Percentiles rank a stretch among this genome's conserved stretches.
Evolutionary conservation across 2,888 invertebrate genomes (phyloP).

Genomic region (Scaptomyza flava): DNA sequence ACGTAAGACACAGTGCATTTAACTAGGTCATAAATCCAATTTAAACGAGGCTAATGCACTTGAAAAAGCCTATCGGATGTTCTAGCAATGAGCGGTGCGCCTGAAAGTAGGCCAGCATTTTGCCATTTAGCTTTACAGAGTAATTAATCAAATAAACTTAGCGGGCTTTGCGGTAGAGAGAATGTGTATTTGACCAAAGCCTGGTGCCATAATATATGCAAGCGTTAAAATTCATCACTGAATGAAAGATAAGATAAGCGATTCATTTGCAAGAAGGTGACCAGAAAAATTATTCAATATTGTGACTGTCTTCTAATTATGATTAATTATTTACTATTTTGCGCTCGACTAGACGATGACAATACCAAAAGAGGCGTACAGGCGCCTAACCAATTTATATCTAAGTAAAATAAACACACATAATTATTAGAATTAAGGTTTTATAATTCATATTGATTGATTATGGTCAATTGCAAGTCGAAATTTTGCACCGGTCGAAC

Average conservation of each 20-base stretch:
- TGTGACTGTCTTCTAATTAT: constrained; percentile 16
- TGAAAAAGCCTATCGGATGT: background rate
- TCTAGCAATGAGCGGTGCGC: constrained; percentile 5
- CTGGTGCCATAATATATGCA: background rate
- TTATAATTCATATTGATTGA: constrained; percentile 77
- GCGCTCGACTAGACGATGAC: constrained; percentile 25
- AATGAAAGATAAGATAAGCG: constrained; percentile 48
- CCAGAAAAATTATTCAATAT: background rate
- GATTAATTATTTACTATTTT: constrained; percentile 50
- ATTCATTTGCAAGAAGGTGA: background rate
- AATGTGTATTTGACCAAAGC: constrained; percentile 32
- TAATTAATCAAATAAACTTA: constrained; percentile 46
- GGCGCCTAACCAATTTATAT: constrained; percentile 17
- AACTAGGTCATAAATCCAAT: background rate
- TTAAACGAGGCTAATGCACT: background rate
- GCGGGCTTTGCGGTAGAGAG: constrained; percentile 34
- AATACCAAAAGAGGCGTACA: constrained; percentile 3
- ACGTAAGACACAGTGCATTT: background rate
- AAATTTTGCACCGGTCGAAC: constrained; percentile 23
- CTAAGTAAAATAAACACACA: constrained; percentile 26
- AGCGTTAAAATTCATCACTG: constrained; percentile 24
- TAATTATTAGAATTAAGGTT: constrained; percentile 77
- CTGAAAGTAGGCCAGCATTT: constrained; percentile 48
- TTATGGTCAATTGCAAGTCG: constrained; percentile 47
- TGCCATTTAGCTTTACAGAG: background rate